Conservation (phyloP, 2,113 vertebrate genomes). For the Capreolus pygargus region DNA sequence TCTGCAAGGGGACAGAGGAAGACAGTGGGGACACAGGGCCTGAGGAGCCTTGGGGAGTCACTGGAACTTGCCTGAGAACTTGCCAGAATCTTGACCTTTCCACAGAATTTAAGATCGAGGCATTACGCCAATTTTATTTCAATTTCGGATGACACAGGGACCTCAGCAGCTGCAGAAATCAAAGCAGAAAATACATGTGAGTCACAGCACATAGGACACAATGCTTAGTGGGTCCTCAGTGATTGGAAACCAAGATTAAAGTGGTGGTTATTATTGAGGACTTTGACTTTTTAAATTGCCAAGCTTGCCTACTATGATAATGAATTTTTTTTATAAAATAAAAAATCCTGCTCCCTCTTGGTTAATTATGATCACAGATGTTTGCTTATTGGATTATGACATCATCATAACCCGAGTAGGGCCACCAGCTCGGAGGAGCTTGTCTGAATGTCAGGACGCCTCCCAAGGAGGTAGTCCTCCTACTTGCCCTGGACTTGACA, state of each 20-base stretch:
- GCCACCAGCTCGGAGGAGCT: neutral
- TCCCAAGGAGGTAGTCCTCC: neutral
- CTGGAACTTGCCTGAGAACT: neutral
- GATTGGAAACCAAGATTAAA: neutral
- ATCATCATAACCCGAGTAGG: neutral
- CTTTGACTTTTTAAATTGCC: neutral
- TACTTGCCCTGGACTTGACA: neutral
- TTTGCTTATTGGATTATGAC: neutral
- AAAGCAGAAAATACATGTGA: neutral
- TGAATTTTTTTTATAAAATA: neutral
- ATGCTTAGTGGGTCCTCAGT: neutral
- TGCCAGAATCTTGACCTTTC: neutral
- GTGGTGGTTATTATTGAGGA: neutral
- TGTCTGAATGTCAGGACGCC: neutral
- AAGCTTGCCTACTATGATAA: neutral
- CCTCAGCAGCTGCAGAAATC: neutral
- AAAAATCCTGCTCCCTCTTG: neutral
- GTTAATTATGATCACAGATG: neutral
- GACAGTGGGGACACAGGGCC: fast-evolving
- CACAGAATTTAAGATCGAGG: neutral
- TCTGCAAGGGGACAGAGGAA: neutral
- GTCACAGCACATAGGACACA: neutral
- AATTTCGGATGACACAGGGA: neutral
- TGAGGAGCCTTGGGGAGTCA: neutral
- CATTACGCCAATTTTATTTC: neutral